phyloP scores from a whole-genome alignment of 2,888 invertebrate species.

The Leucophora obtusa region DNA sequence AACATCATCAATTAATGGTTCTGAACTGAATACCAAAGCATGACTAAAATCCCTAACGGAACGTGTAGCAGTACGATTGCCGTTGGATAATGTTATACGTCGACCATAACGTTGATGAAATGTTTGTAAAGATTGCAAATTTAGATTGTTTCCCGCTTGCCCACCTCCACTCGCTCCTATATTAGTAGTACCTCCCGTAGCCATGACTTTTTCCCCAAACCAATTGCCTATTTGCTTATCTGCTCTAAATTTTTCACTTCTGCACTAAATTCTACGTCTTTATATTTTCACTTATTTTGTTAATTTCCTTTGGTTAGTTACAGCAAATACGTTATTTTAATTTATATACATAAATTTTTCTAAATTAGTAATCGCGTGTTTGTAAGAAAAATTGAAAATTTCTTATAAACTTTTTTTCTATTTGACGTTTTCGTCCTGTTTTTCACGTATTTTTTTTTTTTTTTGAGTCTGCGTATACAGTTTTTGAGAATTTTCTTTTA shows the following conservation, averaged over 20 bases:
- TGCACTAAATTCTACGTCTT: too few species aligned
- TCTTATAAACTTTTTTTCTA: constrained; percentile 21
- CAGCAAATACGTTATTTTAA: too few species aligned
- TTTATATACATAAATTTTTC: neutral
- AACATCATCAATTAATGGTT: constrained; percentile 88
- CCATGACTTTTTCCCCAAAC: constrained; percentile 29
- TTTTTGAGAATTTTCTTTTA: constrained; percentile 29
- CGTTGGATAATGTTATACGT: constrained; percentile 89
- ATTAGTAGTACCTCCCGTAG: constrained; percentile 54
- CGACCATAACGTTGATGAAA: constrained; percentile 92
- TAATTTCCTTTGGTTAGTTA: neutral
- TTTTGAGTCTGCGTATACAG: constrained; percentile 51
- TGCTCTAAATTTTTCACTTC: neutral
- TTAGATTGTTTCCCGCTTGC: constrained; percentile 34
- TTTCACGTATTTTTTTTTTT: constrained; percentile 17
- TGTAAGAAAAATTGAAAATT: constrained; percentile 33
- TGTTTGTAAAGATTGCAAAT: constrained; percentile 71
- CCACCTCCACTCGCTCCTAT: constrained; percentile 27
- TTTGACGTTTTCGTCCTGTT: constrained; percentile 55
- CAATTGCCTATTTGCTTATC: neutral
- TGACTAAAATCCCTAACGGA: constrained; percentile 91
- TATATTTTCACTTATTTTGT: neutral
- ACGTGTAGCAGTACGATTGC: constrained; percentile 89
- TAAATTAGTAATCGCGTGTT: constrained; percentile 18
- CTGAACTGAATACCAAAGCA: constrained; percentile 90